Evolutionary conservation across 2,113 vertebrate species (phyloP), one percentile per base, ranked within the genome.

Genomic region (Perca flavescens): DNA sequence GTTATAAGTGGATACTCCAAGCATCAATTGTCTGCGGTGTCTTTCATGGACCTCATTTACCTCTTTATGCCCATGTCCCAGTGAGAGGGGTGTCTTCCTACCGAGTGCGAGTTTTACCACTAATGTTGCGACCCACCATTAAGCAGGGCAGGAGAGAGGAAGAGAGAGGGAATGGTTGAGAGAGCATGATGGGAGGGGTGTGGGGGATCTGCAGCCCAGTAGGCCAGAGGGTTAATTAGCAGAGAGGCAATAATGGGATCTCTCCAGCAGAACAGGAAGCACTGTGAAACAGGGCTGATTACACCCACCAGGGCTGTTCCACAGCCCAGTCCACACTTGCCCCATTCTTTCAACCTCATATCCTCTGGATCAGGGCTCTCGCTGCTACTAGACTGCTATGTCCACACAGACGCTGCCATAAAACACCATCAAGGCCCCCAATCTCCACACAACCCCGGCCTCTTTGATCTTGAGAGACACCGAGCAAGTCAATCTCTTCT

Each of bases 181-280:
- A 61, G 34, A 67, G 73, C 54, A 53, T 16, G 61, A 71, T 72
- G 47, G 64, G 84, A 25, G 71, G 57, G 64, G 64, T 43, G 69
- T 6, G 74, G 57, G 74, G 61, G 80, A 34, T 57, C 79, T 47
- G 61, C 79, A 79, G 88, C 80, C 68, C 77, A 69, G 80, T 69
- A 65, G 80, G 79, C 82, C 49, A 65, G 43, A 64, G 81, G 83
- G 73, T 79, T 91, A 94, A 93, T 94, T 93, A 89, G 85, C 92
- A 86, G 67, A 79, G 64, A 93, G 84, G 83, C 90, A 90, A 83
- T 94, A 94, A 94, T 89, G 74, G 85, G 78, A 61, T 89, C 88
- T 85, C 83, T 78, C 74, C 84, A 73, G 49, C 90, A 90, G 87
- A 92, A 90, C 90, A 93, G 93, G 93, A 94, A 94, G 82, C 80